Evolutionary conservation across 1,140 invertebrate genomes (phyloP).

Genomic region (Holcopasites calliopsidis): DNA sequence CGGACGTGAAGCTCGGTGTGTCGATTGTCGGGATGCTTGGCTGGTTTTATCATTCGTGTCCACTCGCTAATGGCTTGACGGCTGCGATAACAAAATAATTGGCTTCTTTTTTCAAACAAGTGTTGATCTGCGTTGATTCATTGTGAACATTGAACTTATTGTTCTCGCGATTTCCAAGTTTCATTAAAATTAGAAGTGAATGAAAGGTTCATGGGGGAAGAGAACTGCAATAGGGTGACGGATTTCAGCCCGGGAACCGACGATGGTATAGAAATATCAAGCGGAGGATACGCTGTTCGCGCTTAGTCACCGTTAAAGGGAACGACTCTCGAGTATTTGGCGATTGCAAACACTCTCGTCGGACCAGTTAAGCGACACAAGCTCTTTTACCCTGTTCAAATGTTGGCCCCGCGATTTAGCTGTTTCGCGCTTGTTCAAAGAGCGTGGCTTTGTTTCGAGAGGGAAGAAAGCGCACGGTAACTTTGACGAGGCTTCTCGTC

Average conservation of each 20-base stretch:
- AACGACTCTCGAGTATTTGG: constrained; percentile 48
- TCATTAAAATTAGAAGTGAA: too few relatives aligned
- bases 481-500: background rate
- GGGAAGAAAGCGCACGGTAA: background rate
- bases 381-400: constrained; percentile 57
- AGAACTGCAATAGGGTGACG: too few relatives aligned
- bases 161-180: too few relatives aligned
- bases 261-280: too few relatives aligned
- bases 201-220: too few relatives aligned
- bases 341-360: constrained; percentile 48
- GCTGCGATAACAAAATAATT: too few relatives aligned
- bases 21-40: constrained; percentile 21
- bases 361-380: constrained; percentile 53
- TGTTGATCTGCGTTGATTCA: too few relatives aligned
- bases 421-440: constrained; percentile 46
- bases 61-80: constrained; percentile 40
- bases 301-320: constrained; percentile 49
- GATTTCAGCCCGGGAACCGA: too few relatives aligned
- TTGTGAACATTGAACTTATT: too few relatives aligned
- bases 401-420: constrained; percentile 55
- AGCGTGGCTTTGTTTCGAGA: constrained; percentile 26
- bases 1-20: constrained; percentile 25
- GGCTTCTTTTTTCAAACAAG: too few relatives aligned
- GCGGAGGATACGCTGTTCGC: background rate
- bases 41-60: constrained; percentile 61